Conservation (phyloP, 2,888 invertebrate species). For the Zaprionus bogoriensis region DNA sequence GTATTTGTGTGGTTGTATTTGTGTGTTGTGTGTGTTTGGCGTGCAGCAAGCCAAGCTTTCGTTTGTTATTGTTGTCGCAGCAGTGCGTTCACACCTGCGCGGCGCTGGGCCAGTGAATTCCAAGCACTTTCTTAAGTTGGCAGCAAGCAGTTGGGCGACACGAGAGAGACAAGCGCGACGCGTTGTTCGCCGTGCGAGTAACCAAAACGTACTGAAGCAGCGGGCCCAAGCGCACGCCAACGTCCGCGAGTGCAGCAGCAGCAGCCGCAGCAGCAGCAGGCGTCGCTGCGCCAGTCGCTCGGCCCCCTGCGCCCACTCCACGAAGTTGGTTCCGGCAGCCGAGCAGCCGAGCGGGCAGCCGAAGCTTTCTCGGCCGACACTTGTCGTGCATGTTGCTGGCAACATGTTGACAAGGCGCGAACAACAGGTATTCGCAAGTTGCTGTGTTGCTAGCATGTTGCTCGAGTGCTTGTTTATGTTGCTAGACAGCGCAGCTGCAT, state of each 20-base stretch:
- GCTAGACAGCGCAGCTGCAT: constrained; percentile 25
- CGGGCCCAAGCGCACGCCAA: constrained; percentile 19
- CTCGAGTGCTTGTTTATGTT: constrained; percentile 2
- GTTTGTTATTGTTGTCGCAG: constrained; percentile 11
- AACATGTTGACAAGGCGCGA: constrained; percentile 21
- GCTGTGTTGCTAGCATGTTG: constrained; percentile 6
- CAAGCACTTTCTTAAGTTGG: constrained; percentile 32
- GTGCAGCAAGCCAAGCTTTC: background rate
- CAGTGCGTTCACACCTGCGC: constrained; percentile 49
- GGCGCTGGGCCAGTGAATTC: constrained; percentile 39
- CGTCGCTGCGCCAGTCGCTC: background rate
- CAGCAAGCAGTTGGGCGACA: background rate
- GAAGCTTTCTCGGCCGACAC: constrained; percentile 20
- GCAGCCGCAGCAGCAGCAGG: constrained; percentile 19
- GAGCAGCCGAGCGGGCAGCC: too few relatives aligned
- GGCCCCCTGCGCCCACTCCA: too few relatives aligned
- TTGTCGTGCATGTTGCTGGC: constrained; percentile 47
- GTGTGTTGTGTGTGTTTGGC: background rate
- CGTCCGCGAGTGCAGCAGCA: constrained; percentile 7
- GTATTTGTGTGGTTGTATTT: background rate
- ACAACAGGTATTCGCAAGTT: constrained; percentile 51
- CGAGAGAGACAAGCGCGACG: constrained; percentile 55
- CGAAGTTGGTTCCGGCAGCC: too few relatives aligned
- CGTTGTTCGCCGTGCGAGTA: constrained; percentile 61
- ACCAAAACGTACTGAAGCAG: constrained; percentile 65